Base-by-base conservation (phyloP, 2,888 invertebrate species). In the Ditula angustiorana region DNA sequence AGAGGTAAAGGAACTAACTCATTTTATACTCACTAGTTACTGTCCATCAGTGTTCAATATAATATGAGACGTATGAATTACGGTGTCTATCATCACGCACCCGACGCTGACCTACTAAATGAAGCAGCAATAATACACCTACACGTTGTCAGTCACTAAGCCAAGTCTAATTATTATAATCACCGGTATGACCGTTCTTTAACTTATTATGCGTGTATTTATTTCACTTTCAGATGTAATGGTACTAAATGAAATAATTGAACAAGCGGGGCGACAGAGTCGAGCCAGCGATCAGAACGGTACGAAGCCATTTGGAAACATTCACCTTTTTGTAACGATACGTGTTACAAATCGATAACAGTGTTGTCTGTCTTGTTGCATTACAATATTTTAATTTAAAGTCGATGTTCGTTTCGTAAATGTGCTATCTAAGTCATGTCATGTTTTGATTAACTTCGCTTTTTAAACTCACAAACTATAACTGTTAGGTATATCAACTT, bases 221-320 rank as follows among this genome's bases (percentile, higher is more conserved):
- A n/a, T 57, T 56, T 24, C 19, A 59, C 69, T 88, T 94, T 59
- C 94, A 99, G 99, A 99, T 94, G 98, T 99, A 69, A 98, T 98
- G 98, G 98, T 98, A 77, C 94, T 99, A 80, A 98, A 98, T 86
- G 98, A 99, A 88, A 98, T 99, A 80, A 98, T 99, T 78, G 98
- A 99, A 86, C 98, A 98, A 94, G 98, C 98, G 67, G 97, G 97
- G 74, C 94, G 97, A 85, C 97, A 97, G 82, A 97, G 97, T 92
- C 94, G 96, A 82, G 95, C 96, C 67, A 96, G 97, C 83, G 97
- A 97, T 72, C 96, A 96, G 87, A 97, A 96, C 95, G 97, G 97
- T 97, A 96, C 94, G 94, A 87, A 73, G 68, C 58, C 67, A 67
- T 69, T 66, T 37, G 47, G 28, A 60, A 47, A 33, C 52, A 44